Base-by-base conservation (phyloP, 2,888 invertebrate genomes). In the Geophilus truncorum region DNA sequence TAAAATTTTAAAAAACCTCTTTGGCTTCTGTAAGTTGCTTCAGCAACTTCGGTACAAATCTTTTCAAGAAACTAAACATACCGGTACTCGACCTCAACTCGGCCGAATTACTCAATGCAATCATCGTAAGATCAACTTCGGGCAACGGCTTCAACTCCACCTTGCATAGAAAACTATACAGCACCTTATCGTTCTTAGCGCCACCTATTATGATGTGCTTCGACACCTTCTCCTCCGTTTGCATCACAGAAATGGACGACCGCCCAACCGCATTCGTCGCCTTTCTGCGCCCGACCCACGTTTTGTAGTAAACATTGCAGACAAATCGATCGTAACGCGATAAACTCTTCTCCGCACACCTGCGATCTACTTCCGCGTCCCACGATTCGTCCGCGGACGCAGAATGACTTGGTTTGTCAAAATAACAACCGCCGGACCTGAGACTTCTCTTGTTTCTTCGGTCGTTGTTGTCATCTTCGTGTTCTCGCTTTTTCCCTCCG, bases 211-310 rank as follows among this genome's bases (percentile, higher is more conserved):
- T 32, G 0, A 77, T 32, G 7, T 15, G 30, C 34, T 77, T 77
- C 15, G 77, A 34, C 15, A 77, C 21, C 12, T 7, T 32, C 18
- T 34, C 77, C 18, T 77, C 77, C n/a, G 32, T 15, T 18, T 32
- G 1, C 12, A 77, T 7, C 12, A 30, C 32, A 0, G 77, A 32
- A 30, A 9, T 23, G n/a, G 15, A n/a, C 1, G 1, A 12, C 23
- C 12, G 9, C 77, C 12, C 32, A 2, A 77, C 32, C 4, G n/a
- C n/a, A 32, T 77, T 32, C 10, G 34, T 23, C n/a, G 36, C 23
- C 23, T 77, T 77, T 36, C 34, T 77, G 15, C 77, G 28, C 12
- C 77, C 34, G 30, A 77, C 30, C 77, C 77, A 77, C 34, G 77
- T 77, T 5, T 34, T 10, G n/a, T 32, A 18, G 21, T 36, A 32